Evolutionary conservation across 1,140 invertebrate species (phyloP).

Genomic region (Drosophila burlai): DNA sequence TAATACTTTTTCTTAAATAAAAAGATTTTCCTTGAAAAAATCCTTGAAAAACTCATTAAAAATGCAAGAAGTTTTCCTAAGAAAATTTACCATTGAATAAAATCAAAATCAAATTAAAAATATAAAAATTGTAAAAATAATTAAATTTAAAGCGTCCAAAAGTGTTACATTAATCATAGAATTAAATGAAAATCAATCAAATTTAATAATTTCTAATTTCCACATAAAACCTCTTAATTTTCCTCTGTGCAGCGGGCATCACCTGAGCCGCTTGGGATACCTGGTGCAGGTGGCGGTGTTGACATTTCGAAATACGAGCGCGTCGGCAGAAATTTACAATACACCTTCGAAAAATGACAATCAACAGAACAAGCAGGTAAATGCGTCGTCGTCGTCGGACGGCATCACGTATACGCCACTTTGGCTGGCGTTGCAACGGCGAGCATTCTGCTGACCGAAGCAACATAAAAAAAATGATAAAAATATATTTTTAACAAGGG

Average conservation of each 20-base stretch:
- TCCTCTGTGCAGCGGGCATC: conserved; percentile 38
- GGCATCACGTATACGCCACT: conserved; percentile 70
- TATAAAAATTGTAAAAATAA: too few species aligned
- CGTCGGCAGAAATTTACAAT: conserved; percentile 72
- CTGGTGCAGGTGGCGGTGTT: conserved; percentile 74
- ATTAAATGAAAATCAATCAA: background rate
- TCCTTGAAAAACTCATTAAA: too few species aligned
- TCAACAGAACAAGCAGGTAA: conserved; percentile 47
- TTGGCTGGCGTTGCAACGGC: conserved; percentile 50
- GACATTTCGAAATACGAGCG: conserved; percentile 79
- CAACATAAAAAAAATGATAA: conserved; percentile 26
- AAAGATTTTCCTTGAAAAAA: too few species aligned
- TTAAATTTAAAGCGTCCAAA: too few species aligned
- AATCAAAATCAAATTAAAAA: too few species aligned
- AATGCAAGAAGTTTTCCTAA: too few species aligned
- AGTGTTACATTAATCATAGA: too few species aligned
- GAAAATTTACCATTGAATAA: too few species aligned
- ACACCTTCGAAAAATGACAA: conserved; percentile 40
- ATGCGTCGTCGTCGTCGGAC: conserved; percentile 61
- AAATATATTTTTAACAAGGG: conserved; percentile 13
- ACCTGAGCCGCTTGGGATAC: conserved; percentile 70
- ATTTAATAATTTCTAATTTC: background rate
- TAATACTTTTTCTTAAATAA: too few species aligned
- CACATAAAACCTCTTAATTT: background rate
- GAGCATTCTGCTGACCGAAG: conserved; percentile 46